Conservation (phyloP, 1,140 invertebrate genomes). For the Zelostemma sp. region DNA sequence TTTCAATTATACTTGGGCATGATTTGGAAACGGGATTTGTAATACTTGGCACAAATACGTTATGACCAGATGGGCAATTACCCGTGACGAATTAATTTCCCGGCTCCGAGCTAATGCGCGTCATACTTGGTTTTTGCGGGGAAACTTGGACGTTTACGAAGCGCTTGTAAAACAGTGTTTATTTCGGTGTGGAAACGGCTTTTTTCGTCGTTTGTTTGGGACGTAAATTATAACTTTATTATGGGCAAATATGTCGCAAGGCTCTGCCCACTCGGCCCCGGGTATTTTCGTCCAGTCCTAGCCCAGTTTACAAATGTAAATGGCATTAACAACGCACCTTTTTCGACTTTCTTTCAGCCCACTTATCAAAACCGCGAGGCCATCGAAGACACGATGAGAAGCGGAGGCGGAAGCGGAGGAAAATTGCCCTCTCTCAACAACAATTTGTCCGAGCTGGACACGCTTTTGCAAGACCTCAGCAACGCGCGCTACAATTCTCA, state of each 20-base stretch:
- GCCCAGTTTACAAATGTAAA: no score
- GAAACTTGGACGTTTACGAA: no score
- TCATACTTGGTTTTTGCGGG: no score
- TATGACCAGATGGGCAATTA: neutral
- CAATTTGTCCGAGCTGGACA: slow-evolving; percentile 93
- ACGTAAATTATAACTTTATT: no score
- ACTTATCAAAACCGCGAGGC: slow-evolving; percentile 78
- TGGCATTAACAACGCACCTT: no score
- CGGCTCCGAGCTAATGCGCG: neutral
- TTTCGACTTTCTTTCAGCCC: slow-evolving; percentile 70
- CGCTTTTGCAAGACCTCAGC: slow-evolving; percentile 91
- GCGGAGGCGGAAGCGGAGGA: slow-evolving; percentile 47
- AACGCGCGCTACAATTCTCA: slow-evolving; percentile 79
- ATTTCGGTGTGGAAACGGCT: no score
- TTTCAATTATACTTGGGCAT: neutral
- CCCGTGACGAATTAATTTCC: neutral
- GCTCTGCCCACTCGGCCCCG: no score
- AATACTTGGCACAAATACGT: neutral
- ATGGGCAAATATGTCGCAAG: no score
- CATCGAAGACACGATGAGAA: slow-evolving; percentile 69
- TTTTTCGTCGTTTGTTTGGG: no score
- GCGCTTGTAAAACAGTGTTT: no score
- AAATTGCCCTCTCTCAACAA: slow-evolving; percentile 76
- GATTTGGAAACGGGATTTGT: neutral
- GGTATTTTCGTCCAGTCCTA: no score